Evolutionary conservation across 2,888 invertebrate species (phyloP), one percentile per base, ranked within the genome.

Genomic region (Brachyopa scutellaris): DNA sequence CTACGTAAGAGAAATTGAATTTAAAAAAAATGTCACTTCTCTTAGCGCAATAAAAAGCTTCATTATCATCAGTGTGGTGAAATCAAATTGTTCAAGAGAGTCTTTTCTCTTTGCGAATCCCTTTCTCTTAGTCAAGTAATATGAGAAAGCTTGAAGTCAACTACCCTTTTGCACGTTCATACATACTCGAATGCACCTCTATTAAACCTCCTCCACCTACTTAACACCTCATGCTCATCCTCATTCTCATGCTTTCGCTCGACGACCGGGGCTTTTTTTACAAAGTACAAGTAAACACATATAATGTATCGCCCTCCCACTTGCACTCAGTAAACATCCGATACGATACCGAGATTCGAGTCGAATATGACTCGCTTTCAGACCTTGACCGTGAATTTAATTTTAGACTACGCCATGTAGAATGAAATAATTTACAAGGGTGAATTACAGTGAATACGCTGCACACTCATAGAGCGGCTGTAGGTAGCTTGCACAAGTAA

Each of bases 361-460:
- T 51, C 61, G 61, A 67, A 83, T 73, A 78, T 67, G 78, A 83
- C 78, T 83, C 72, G 83, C 72, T 76, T 83, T 84, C 83, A 88
- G 89, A 86, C 90, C 89, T 86, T 90, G 89, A 85, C 89, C 90
- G 88, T 88, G 88, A 88, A 88, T 88, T 87, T 88, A 88, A 88
- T 87, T 88, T 88, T 88, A 88, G 88, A 87, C 86, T 84, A 67
- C 74, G 62, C 76, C 80, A 76, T 79, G 57, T 59, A 70, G 57
- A 70, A 70, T 70, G 57, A 82, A 66, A 72, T 70, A 70, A 77
- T 77, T 77, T 66, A 77, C 82, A 82, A 77, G 82, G 82, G 77
- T 77, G 64, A 64, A 42, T 69, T 69, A 74, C 80, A 74, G 74
- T 29, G 36, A 51, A 78, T 21, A 66, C 69, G 40, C 40, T 26